Base-by-base conservation (phyloP, 2,888 invertebrate genomes). In the Microctonus brassicae region DNA sequence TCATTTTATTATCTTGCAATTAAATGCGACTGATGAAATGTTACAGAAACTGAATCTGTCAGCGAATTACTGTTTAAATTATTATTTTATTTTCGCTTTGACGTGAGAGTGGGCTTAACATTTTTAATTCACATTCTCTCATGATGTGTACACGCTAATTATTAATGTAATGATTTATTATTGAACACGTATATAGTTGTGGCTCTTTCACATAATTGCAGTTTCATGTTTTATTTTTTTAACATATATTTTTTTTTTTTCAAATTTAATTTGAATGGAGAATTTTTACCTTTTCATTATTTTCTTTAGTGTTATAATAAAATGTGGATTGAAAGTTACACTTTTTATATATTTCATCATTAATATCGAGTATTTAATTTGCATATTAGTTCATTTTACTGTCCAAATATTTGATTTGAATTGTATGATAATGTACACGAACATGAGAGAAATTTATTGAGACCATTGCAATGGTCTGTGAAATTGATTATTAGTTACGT, bases 291-390 rank as follows among this genome's bases (percentile, higher is more conserved):
- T 20, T 47, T 47, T 47, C 7, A 29, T 29, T 29, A 29, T 47
- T 17, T 47, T 20, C 0, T 47, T 7, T 20, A n/a, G n/a, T 47
- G 17, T 47, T 47, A 47, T 47, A 17, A 5, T 47, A 47, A 20
- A 47, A 47, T 47, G 20, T 47, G 47, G 17, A 70, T 75, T 76
- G 76, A 72, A 74, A 73, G 72, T 76, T 76, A 76, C 70, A 73
- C n/a, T 72, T 76, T 72, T 72, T 76, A 73, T 76, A 76, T 76
- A 77, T 70, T 75, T 74, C 75, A 77, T 71, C 57, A 68, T 73
- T 76, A 20, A 71, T 75, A 20, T 47, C 4, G 9, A n/a, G n/a
- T 39, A 39, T 47, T 47, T 17, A 4, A 36, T 36, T 10, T 10
- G 36, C 10, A 6, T 17, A 47, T 47, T 17, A 47, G 17, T 47